phyloP scores from a whole-genome alignment of 2,888 invertebrate genomes.

The Lathronympha strigana region DNA sequence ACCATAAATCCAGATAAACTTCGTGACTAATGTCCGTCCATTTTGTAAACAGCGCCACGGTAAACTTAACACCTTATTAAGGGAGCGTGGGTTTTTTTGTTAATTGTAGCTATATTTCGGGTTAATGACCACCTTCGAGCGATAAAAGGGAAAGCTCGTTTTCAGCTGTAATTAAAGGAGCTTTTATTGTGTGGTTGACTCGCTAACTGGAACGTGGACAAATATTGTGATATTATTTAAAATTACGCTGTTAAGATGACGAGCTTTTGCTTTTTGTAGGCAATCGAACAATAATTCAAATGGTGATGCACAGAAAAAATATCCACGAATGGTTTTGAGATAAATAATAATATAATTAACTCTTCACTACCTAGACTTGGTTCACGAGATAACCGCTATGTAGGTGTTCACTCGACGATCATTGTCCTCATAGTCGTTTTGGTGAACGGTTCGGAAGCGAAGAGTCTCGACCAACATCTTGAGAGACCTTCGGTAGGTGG shows the following conservation, averaged over 20 bases:
- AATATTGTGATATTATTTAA: slow-evolving; percentile 33
- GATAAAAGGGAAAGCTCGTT: slow-evolving; percentile 75
- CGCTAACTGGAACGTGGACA: slow-evolving; percentile 53
- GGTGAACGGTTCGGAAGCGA: too few relatives aligned
- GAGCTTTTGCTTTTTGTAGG: background rate
- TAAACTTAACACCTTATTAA: slow-evolving; percentile 80
- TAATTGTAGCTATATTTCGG: slow-evolving; percentile 79
- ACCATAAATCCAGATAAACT: slow-evolving; percentile 36
- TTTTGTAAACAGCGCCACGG: slow-evolving; percentile 67
- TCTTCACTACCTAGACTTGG: too few relatives aligned
- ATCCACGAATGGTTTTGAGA: too few relatives aligned
- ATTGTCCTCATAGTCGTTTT: too few relatives aligned
- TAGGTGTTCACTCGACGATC: too few relatives aligned
- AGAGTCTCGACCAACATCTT: too few relatives aligned
- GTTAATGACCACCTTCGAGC: slow-evolving; percentile 73
- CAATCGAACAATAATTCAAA: background rate
- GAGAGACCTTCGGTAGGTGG: too few relatives aligned
- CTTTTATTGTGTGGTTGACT: slow-evolving; percentile 66
- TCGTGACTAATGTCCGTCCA: slow-evolving; percentile 70
- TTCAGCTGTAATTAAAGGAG: slow-evolving; percentile 71
- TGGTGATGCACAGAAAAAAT: too few relatives aligned
- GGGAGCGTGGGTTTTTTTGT: slow-evolving; percentile 74
- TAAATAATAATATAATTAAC: too few relatives aligned
- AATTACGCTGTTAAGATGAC: slow-evolving; percentile 11
- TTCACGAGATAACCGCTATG: too few relatives aligned